These are phyloP conservation scores for Forficula auricularia DNA, from an alignment of 1,140 invertebrate species.

Conservation along the genomic window DNA sequence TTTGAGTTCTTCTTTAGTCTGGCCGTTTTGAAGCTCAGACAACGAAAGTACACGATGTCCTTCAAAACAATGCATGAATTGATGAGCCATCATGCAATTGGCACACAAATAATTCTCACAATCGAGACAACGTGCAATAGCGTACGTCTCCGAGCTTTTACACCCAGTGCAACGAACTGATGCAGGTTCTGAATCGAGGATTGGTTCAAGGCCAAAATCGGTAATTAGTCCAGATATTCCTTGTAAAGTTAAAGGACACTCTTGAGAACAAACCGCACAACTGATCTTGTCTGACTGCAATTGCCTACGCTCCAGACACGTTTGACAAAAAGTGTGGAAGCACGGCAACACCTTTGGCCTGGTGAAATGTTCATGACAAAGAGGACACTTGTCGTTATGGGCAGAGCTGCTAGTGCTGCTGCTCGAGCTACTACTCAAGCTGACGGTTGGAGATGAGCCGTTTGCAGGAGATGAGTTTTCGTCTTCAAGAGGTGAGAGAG, in stretches of 20 bases:
- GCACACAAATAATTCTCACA: constrained; percentile 88
- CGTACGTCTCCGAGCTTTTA: constrained; percentile 69
- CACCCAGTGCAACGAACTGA: constrained; percentile 64
- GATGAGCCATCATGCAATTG: constrained; percentile 93
- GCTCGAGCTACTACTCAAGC: constrained; percentile 3
- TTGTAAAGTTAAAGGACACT: constrained; percentile 39
- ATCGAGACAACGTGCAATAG: constrained; percentile 80
- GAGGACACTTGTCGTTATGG: constrained; percentile 47
- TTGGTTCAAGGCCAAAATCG: constrained; percentile 22
- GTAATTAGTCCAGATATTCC: constrained; percentile 35
- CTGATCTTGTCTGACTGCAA: constrained; percentile 59
- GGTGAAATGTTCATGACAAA: constrained; percentile 61
- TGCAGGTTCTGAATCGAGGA: constrained; percentile 30
- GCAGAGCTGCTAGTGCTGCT: constrained; percentile 11
- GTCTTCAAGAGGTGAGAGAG: constrained; percentile 36
- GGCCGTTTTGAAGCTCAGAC: constrained; percentile 31
- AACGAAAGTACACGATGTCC: constrained; percentile 76
- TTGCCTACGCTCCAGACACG: constrained; percentile 54
- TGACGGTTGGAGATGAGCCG: not conserved
- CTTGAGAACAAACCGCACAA: constrained; percentile 63
- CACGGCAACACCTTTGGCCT: constrained; percentile 57
- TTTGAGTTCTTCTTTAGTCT: constrained; percentile 25
- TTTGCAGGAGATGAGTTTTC: not conserved
- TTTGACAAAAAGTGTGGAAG: constrained; percentile 67
- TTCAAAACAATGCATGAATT: constrained; percentile 97